These are phyloP conservation scores for Cephus spinipes DNA, from an alignment of 2,888 invertebrate genomes.

Conservation along the genomic window DNA sequence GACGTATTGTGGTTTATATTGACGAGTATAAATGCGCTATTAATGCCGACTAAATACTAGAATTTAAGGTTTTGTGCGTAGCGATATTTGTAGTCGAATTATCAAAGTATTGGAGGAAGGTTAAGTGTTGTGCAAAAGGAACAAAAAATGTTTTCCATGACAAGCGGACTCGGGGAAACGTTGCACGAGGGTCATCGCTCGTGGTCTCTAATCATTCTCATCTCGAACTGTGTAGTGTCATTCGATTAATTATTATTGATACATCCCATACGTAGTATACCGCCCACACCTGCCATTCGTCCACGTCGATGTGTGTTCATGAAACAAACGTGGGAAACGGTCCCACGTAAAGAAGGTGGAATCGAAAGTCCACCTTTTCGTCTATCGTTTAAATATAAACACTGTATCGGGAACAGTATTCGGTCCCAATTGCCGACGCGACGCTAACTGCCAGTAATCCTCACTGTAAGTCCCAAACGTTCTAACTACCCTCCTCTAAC, in stretches of 20 bases:
- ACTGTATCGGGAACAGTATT: not conserved
- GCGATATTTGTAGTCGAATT: not conserved
- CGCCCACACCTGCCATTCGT: not conserved
- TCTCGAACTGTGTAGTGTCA: not conserved
- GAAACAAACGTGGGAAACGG: not conserved
- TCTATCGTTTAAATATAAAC: not conserved
- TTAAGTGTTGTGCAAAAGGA: not conserved
- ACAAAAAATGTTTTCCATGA: not conserved
- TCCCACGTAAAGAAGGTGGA: not conserved
- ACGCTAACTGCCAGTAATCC: not conserved
- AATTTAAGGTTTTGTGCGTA: not conserved
- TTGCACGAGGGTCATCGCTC: not conserved
- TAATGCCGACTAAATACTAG: not conserved
- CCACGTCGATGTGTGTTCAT: not conserved
- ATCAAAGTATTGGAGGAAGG: not conserved
- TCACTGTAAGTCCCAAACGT: not conserved
- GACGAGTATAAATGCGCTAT: conserved; percentile 4
- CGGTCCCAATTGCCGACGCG: not conserved
- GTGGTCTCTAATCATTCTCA: not conserved
- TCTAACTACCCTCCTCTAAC: not conserved
- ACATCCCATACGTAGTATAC: not conserved
- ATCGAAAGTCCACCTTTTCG: not conserved
- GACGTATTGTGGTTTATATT: conserved; percentile 13
- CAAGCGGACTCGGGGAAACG: conserved; percentile 8
- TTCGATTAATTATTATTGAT: not conserved